A percentile compares a stretch with the other conserved stretches of the same genome.
Evolutionary conservation across 2,888 invertebrate species (phyloP).

Genomic region (Drosophila suboccidentalis): DNA sequence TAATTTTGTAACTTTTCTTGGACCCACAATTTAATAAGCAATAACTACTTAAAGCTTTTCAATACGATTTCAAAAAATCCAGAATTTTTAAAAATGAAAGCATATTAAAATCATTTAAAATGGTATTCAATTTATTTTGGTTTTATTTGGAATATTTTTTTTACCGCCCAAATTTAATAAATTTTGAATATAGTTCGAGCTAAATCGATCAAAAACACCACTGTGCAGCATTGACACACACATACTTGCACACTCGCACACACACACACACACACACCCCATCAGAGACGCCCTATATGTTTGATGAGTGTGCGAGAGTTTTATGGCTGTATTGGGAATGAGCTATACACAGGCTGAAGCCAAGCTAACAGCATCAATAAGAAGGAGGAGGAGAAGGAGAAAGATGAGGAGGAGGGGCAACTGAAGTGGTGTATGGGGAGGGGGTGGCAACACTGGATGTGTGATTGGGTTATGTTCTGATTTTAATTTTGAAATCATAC

Average conservation of each 20-base stretch:
- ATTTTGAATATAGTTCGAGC: neutral
- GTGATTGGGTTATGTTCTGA: constrained; percentile 79
- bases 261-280: constrained; percentile 20
- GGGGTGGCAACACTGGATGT: constrained; percentile 11
- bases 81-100: too few species aligned
- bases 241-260: constrained; percentile 17
- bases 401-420: neutral
- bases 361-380: constrained; percentile 47
- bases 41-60: too few species aligned
- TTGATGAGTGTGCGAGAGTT: constrained; percentile 79
- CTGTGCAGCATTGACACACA: neutral
- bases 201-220: neutral
- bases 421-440: neutral
- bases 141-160: too few species aligned
- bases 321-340: constrained; percentile 78
- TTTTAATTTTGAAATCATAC: constrained; percentile 79
- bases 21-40: too few species aligned
- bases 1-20: too few species aligned
- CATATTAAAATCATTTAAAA: too few species aligned
- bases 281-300: constrained; percentile 55
- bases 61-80: too few species aligned
- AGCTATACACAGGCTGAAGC: constrained; percentile 55
- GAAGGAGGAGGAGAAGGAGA: constrained; percentile 3
- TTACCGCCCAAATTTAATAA: neutral
- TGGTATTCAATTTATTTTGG: too few species aligned